These are phyloP conservation scores for Stichopus horrens DNA, from an alignment of 53 echinoderm and acorn worm species.

Conservation along the genomic window DNA sequence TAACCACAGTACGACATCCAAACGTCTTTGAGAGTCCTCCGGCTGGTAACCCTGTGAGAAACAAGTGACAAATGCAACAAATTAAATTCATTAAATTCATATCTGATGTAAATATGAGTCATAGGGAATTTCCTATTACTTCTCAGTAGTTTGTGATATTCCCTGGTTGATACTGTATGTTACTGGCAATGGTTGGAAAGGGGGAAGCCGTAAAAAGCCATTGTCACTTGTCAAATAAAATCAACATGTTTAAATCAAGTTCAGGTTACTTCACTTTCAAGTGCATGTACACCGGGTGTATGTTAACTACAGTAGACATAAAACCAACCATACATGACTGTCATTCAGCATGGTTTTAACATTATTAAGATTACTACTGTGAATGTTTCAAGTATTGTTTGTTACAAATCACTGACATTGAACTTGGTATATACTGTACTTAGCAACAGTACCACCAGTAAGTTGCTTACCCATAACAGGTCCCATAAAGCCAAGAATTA, in stretches of 20 bases:
- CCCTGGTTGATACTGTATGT: too few relatives aligned
- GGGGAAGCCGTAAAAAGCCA: too few relatives aligned
- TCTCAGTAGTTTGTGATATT: too few relatives aligned
- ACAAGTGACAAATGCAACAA: not conserved
- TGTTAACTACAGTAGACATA: too few relatives aligned
- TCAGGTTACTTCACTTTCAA: too few relatives aligned
- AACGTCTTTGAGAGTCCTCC: conserved; percentile 40
- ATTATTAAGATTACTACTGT: not conserved
- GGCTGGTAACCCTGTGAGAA: conserved; percentile 20
- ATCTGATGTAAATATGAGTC: too few relatives aligned
- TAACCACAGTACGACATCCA: conserved; percentile 18
- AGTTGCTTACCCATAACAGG: conserved; percentile 22
- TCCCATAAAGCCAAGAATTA: conserved; percentile 34
- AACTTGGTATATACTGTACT: not conserved
- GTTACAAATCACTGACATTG: not conserved
- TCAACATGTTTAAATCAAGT: too few relatives aligned
- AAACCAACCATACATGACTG: not conserved
- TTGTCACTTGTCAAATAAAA: too few relatives aligned
- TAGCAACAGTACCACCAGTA: not conserved
- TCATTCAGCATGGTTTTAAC: not conserved
- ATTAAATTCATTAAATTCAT: too few relatives aligned
- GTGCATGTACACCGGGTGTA: too few relatives aligned
- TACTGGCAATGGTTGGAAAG: too few relatives aligned
- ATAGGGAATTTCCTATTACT: too few relatives aligned
- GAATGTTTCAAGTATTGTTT: not conserved